Percentiles rank a stretch among this genome's conserved stretches.
phyloP scores from a whole-genome alignment of 2,888 invertebrate species.

The Ophion ellenae region DNA sequence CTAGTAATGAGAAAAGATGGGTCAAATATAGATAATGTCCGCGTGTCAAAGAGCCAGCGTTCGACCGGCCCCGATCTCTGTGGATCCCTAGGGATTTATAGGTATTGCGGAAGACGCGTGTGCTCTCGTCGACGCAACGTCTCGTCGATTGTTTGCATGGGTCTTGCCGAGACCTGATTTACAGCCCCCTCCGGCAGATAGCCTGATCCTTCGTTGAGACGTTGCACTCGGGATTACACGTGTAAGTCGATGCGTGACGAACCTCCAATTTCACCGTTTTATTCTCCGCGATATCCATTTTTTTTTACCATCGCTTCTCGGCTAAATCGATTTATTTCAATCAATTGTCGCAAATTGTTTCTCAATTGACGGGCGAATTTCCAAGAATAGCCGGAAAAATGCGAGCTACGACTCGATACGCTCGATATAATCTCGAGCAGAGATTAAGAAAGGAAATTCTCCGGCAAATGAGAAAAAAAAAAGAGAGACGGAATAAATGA shows the following conservation, averaged over 20 bases:
- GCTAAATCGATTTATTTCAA: background rate
- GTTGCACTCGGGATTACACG: slow-evolving; percentile 1
- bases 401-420: background rate
- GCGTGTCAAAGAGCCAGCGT: too few species aligned
- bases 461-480: background rate
- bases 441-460: slow-evolving; percentile 3
- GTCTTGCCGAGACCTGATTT: slow-evolving; percentile 75
- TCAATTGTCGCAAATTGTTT: background rate
- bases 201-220: slow-evolving; percentile 71
- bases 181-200: slow-evolving; percentile 72
- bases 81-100: background rate
- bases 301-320: background rate
- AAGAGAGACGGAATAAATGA: background rate
- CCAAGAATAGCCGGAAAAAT: background rate
- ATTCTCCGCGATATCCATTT: background rate
- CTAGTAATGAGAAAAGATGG: background rate
- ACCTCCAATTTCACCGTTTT: background rate
- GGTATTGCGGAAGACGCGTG: background rate
- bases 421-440: background rate
- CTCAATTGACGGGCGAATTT: background rate
- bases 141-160: slow-evolving; percentile 72
- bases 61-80: background rate
- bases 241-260: background rate
- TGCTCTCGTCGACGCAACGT: slow-evolving; percentile 54
- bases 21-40: background rate